phyloP scores from a whole-genome alignment of 2,113 vertebrate genomes.

The Nestor notabilis region DNA sequence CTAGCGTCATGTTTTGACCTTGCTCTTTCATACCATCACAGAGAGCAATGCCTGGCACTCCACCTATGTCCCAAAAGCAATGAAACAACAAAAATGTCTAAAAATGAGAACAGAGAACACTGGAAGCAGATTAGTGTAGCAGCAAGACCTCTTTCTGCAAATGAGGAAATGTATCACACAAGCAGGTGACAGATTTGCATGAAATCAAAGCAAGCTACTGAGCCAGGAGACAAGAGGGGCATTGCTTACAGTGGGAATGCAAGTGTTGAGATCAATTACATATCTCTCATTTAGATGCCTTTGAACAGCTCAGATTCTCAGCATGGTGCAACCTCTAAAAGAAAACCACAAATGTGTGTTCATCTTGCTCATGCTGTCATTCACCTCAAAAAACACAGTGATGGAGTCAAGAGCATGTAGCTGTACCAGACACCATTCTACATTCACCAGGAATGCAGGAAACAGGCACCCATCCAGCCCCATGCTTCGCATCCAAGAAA shows the following conservation, averaged over 20 bases:
- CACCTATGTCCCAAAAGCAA: not conserved
- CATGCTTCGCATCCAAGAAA: too few relatives aligned
- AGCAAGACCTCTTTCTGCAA: not conserved
- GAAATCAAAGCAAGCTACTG: fast-evolving
- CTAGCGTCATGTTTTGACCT: not conserved
- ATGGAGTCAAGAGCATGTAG: not conserved
- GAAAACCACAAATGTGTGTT: fast-evolving
- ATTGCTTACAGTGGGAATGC: not conserved
- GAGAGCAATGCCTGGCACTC: not conserved
- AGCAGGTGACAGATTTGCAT: not conserved
- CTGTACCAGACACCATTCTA: not conserved
- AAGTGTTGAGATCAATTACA: fast-evolving
- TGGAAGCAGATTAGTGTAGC: not conserved
- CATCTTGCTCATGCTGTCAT: fast-evolving
- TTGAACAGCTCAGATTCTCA: not conserved
- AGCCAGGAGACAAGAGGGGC: not conserved
- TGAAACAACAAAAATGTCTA: not conserved
- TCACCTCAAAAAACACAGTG: not conserved
- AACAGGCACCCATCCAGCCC: not conserved
- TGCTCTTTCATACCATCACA: not conserved
- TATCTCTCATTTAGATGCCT: not conserved
- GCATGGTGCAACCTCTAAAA: not conserved
- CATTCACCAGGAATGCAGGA: fast-evolving
- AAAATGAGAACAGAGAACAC: not conserved
- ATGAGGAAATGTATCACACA: not conserved